Percentiles rank a stretch among this genome's conserved stretches.
Evolutionary conservation across 1,140 invertebrate species (phyloP).

Genomic region (Neocloeon triangulifer): DNA sequence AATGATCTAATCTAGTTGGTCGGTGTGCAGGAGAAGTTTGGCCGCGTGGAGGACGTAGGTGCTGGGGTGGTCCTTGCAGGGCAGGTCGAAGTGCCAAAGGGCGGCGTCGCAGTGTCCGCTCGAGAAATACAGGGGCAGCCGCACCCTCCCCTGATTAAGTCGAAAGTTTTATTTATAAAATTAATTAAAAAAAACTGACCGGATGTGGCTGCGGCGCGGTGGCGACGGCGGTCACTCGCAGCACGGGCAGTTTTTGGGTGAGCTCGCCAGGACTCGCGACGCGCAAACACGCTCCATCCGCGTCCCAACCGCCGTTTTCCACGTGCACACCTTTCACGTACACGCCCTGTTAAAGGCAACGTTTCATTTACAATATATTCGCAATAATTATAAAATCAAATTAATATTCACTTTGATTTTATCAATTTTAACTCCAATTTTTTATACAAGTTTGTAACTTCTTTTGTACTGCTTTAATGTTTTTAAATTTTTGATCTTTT

Average conservation of each 20-base stretch:
- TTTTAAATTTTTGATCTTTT: too few species aligned
- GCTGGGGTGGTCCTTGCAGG: constrained; percentile 51
- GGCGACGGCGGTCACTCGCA: constrained; percentile 10
- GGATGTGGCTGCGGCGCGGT: background rate
- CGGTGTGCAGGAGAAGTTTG: constrained; percentile 61
- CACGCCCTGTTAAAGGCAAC: too few species aligned
- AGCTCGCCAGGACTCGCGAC: constrained; percentile 55
- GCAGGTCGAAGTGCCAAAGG: constrained; percentile 73
- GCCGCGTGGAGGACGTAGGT: constrained; percentile 77
- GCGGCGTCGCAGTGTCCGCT: constrained; percentile 54
- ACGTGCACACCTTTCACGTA: constrained; percentile 72
- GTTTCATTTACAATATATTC: too few species aligned
- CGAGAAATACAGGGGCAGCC: constrained; percentile 69
- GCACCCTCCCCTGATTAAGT: constrained; percentile 47
- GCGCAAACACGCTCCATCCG: constrained; percentile 38
- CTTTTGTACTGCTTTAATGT: too few species aligned
- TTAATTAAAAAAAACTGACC: background rate
- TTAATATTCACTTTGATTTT: too few species aligned
- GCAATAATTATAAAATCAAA: too few species aligned
- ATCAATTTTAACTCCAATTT: constrained; percentile 7
- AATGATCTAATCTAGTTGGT: too few species aligned
- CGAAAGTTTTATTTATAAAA: constrained; percentile 4
- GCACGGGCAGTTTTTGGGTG: constrained; percentile 22
- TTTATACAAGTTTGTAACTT: too few species aligned
- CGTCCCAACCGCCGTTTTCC: constrained; percentile 75